phyloP scores from a whole-genome alignment of 1,140 invertebrate genomes.

The Potamilus streckersoni region DNA sequence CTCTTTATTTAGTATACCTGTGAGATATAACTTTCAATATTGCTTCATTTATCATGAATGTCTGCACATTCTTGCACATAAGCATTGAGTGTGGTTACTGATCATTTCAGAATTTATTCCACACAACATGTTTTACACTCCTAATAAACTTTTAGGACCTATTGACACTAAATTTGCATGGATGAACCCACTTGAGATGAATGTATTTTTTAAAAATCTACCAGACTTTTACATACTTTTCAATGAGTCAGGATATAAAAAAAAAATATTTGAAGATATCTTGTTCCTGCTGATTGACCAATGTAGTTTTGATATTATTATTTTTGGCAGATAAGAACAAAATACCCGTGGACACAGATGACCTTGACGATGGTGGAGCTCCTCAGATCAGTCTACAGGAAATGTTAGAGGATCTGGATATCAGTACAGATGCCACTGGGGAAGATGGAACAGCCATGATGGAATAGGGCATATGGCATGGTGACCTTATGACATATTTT shows the following conservation, averaged over 20 bases:
- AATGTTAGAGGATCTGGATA: conserved; percentile 93
- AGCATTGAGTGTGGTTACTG: no score
- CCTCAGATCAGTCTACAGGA: conserved; percentile 94
- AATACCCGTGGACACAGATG: conserved; percentile 65
- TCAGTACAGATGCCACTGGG: conserved; percentile 66
- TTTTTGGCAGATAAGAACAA: conserved; percentile 58
- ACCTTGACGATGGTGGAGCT: conserved; percentile 75
- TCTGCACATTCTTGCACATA: no score
- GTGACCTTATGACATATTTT: background rate
- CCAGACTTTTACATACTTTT: background rate
- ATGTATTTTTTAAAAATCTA: background rate
- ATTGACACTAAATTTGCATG: background rate
- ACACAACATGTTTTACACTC: no score
- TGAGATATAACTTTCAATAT: no score
- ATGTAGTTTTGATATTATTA: conserved; percentile 20
- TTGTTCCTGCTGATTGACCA: background rate
- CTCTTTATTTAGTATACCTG: no score
- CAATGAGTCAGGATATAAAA: background rate
- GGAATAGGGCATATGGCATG: conserved; percentile 39
- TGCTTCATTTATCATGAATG: no score
- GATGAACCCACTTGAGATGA: background rate
- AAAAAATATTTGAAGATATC: background rate
- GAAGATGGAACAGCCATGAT: conserved; percentile 63
- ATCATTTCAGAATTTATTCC: no score
- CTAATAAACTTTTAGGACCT: background rate